Conservation (phyloP, 2,113 vertebrate genomes). For the Coregonus clupeaformis region DNA sequence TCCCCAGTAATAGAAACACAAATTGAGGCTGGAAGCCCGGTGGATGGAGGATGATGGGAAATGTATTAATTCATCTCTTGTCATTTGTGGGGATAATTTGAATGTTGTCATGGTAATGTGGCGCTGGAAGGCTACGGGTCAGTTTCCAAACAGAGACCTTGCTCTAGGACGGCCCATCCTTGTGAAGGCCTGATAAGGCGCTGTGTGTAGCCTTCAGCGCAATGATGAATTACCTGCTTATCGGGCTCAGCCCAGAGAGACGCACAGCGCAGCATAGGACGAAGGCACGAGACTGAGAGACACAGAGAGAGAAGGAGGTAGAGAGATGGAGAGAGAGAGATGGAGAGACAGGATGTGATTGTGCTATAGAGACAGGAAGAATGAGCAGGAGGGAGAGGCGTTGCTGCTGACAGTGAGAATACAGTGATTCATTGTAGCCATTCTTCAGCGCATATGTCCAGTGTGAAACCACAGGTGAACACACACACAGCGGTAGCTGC, state of each 20-base stretch:
- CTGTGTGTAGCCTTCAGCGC: constrained; percentile 75
- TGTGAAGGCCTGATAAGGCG: constrained; percentile 72
- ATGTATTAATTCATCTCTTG: constrained; percentile 79
- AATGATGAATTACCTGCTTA: constrained; percentile 86
- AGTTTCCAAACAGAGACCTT: constrained; percentile 59
- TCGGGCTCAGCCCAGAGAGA: constrained; percentile 81
- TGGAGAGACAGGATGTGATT: not conserved
- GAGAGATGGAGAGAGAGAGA: not conserved
- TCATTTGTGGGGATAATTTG: constrained; percentile 77
- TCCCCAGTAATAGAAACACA: constrained; percentile 76
- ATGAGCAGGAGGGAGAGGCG: constrained; percentile 23
- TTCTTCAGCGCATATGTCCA: not conserved
- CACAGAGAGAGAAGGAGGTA: not conserved
- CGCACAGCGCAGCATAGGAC: constrained; percentile 20
- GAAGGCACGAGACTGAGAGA: constrained; percentile 44
- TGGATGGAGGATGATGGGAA: constrained; percentile 52
- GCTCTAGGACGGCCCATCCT: constrained; percentile 55
- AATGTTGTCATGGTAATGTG: constrained; percentile 80
- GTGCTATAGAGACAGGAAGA: constrained; percentile 10
- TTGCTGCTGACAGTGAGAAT: constrained; percentile 5
- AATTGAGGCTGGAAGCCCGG: constrained; percentile 61
- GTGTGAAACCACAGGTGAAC: constrained; percentile 3
- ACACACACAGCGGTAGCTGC: not conserved
- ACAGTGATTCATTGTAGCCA: constrained; percentile 8
- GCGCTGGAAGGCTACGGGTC: constrained; percentile 74